These are phyloP conservation scores for Acrossocheilus wenchowensis DNA, from an alignment of 2,797 vertebrate species.

Conservation along the genomic window DNA sequence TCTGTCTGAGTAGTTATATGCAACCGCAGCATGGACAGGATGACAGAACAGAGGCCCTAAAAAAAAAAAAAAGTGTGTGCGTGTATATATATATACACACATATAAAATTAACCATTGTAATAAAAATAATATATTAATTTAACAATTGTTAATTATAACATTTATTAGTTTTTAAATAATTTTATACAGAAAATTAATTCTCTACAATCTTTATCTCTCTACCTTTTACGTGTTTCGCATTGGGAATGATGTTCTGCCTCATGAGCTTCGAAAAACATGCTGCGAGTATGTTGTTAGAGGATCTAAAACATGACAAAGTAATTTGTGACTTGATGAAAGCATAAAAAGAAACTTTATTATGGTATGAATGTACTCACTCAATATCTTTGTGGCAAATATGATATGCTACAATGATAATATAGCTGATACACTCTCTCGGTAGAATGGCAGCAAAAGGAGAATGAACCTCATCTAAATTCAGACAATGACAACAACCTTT, in stretches of 20 bases:
- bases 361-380: slow-evolving; percentile 75
- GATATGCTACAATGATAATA: slow-evolving; percentile 82
- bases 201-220: background rate
- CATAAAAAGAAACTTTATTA: background rate
- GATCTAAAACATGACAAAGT: slow-evolving; percentile 70
- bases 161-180: background rate
- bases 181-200: background rate
- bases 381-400: slow-evolving; percentile 77
- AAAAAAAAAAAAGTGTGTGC: slow-evolving; percentile 9
- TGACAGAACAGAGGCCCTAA: slow-evolving; percentile 79
- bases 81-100: too few species aligned
- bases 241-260: slow-evolving; percentile 82
- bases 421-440: slow-evolving; percentile 81
- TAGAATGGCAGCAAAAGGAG: slow-evolving; percentile 78
- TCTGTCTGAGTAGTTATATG: slow-evolving; percentile 71
- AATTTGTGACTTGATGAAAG: background rate
- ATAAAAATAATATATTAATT: too few species aligned
- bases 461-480: slow-evolving; percentile 73
- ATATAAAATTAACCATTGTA: too few species aligned
- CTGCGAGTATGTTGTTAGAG: slow-evolving; percentile 70
- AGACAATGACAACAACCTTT: slow-evolving; percentile 36
- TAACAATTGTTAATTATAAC: too few species aligned
- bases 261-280: slow-evolving; percentile 87
- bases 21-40: slow-evolving; percentile 61
- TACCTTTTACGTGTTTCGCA: slow-evolving; percentile 86